Base-by-base conservation (phyloP, 1,140 invertebrate species). In the Pseudomyrmex sp. region DNA sequence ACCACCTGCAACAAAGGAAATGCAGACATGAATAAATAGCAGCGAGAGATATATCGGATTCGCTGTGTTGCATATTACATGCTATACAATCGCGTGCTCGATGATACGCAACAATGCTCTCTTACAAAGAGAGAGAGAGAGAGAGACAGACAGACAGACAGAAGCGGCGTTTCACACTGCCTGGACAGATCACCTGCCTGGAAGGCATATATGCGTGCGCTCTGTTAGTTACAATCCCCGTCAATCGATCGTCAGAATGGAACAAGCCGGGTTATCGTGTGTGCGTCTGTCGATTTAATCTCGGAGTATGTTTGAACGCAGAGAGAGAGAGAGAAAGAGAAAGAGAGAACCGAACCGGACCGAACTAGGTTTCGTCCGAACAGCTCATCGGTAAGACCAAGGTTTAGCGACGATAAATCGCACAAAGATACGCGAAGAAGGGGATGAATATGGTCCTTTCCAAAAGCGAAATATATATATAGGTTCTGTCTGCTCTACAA, bases 401-500 rank as follows among this genome's bases (percentile, higher is more conserved):
- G 50, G 23, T 73, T 5, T 13, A 48, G 44, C 20, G 58, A 20
- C 70, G 61, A 63, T 77, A 74, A 76, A 68, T 79, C 66, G 35
- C 52, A 48, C 58, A 15, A 26, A 50, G 15, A 3, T 58, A 44
- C 50, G 23, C 23, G 13, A 13, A n/a, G 20, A 10, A 52, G 20
- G 13, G 15, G 48, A 46, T 59, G 74, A 61, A 59, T 69, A 56
- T 46, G 18, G 77, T 68, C 62, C 63, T 18, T 68, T 13, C 7
- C 54, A 63, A 65, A 66, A 46, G 9, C 72, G 75, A 72, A 82
- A 85, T 66, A 68, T 59, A 65, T 80, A 68, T 87, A 90, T 85
- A 82, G 86, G 82, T 35, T 35, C 87, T 82, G 84, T 91, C 88
- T 92, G 91, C 90, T 90, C 88, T 90, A 91, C 91, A 91, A 89